phyloP scores from a whole-genome alignment of 2,797 vertebrate genomes.

The Aeoliscus strigatus region DNA sequence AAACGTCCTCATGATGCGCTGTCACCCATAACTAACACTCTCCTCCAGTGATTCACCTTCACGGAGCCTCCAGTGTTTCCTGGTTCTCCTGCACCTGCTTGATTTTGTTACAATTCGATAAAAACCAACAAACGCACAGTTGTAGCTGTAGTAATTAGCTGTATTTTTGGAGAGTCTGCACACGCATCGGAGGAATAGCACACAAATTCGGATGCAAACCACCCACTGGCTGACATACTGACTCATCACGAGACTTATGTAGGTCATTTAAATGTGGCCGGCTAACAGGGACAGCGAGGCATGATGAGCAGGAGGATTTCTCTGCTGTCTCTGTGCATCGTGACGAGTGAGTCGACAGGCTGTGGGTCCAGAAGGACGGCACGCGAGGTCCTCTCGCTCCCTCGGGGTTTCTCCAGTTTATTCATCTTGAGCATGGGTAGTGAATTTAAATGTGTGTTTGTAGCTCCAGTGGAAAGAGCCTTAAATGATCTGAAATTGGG shows the following conservation, averaged over 20 bases:
- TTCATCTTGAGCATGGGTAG: conserved; percentile 10
- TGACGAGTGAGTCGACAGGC: conserved; percentile 14
- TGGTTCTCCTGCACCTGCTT: too few species aligned
- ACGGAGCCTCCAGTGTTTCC: too few species aligned
- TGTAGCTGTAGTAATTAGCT: too few species aligned
- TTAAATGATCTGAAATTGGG: conserved; percentile 1
- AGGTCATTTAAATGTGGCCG: conserved; percentile 46
- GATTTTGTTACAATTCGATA: too few species aligned
- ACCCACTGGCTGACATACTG: conserved; percentile 38
- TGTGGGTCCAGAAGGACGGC: conserved; percentile 26
- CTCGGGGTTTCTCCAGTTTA: conserved; percentile 9
- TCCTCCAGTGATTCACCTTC: too few species aligned
- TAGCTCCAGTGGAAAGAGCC: neutral
- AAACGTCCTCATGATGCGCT: neutral
- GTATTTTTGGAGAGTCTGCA: too few species aligned
- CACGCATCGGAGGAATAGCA: too few species aligned
- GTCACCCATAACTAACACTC: too few species aligned
- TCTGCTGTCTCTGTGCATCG: conserved; percentile 23
- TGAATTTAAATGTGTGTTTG: neutral
- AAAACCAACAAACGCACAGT: too few species aligned
- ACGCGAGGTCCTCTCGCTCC: conserved; percentile 34
- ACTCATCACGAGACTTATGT: conserved; percentile 49
- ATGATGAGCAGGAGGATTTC: conserved; percentile 38
- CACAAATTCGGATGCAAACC: neutral
- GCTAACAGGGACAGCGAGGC: conserved; percentile 24